Conservation (phyloP, 2,797 vertebrate genomes). For the Helicolenus hilgendorfi region DNA sequence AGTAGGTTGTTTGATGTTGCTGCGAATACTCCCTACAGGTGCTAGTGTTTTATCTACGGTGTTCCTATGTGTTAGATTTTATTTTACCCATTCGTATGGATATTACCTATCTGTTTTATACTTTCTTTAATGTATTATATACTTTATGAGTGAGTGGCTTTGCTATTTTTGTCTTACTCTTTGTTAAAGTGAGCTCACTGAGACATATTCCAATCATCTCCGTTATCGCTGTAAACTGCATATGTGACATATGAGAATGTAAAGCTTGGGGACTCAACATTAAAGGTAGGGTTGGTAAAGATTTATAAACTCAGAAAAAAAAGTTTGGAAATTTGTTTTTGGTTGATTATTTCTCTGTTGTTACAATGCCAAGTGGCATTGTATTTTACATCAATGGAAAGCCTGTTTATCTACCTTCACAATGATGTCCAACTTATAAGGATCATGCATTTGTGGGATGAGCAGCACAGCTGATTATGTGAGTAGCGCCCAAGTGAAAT, state of each 20-base stretch:
- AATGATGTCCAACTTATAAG: too few relatives aligned
- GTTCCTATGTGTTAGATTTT: neutral
- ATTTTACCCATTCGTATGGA: neutral
- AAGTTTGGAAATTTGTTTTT: too few relatives aligned
- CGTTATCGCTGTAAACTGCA: neutral
- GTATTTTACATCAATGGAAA: too few relatives aligned
- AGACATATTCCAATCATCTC: neutral
- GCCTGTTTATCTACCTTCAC: too few relatives aligned
- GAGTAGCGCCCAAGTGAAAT: too few relatives aligned
- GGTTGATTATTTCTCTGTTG: too few relatives aligned
- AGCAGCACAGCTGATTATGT: too few relatives aligned
- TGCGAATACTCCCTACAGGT: neutral
- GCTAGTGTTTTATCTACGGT: neutral
- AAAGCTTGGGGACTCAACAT: neutral
- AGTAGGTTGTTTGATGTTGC: neutral
- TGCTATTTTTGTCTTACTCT: neutral
- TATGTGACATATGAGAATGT: neutral
- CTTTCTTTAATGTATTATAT: neutral
- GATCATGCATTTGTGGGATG: too few relatives aligned
- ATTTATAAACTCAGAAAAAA: too few relatives aligned
- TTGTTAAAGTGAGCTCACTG: neutral
- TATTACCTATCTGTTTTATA: neutral
- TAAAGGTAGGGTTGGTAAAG: too few relatives aligned
- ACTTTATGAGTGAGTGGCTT: neutral
- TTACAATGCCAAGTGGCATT: too few relatives aligned